These are phyloP conservation scores for Stylophora pistillata DNA, from an alignment of 64 coral and sea anemone genomes.

Conservation along the genomic window DNA sequence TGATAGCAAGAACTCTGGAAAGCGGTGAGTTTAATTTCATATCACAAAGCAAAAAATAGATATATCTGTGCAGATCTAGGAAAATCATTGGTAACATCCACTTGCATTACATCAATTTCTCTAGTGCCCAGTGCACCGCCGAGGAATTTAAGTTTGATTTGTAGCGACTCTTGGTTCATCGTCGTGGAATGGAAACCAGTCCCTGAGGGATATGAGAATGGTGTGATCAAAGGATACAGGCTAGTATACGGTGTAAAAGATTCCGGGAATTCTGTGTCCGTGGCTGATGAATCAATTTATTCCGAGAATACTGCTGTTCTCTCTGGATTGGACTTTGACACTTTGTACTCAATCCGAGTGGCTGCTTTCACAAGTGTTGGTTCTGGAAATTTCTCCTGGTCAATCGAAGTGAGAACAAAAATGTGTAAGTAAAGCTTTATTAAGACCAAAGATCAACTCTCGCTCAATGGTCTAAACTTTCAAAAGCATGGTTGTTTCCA, in stretches of 20 bases:
- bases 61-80: no score
- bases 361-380: slow-evolving; percentile 5
- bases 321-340: background rate
- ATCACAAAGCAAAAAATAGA: background rate
- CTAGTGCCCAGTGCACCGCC: slow-evolving; percentile 11
- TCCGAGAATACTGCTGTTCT: background rate
- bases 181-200: slow-evolving; percentile 13
- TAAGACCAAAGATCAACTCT: no score
- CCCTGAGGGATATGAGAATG: background rate
- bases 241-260: background rate
- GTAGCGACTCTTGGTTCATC: background rate
- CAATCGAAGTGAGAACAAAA: background rate
- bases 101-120: background rate
- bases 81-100: background rate
- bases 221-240: background rate
- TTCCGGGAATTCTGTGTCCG: background rate
- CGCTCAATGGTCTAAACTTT: background rate
- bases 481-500: background rate
- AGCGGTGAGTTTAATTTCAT: background rate
- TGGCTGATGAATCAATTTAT: background rate
- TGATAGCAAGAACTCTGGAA: slow-evolving; percentile 10
- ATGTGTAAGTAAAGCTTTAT: slow-evolving; percentile 13
- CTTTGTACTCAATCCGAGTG: background rate
- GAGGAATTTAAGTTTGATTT: background rate
- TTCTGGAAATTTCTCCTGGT: background rate